phyloP scores from a whole-genome alignment of 1,140 invertebrate genomes.

The Metopolophium dirhodum region DNA sequence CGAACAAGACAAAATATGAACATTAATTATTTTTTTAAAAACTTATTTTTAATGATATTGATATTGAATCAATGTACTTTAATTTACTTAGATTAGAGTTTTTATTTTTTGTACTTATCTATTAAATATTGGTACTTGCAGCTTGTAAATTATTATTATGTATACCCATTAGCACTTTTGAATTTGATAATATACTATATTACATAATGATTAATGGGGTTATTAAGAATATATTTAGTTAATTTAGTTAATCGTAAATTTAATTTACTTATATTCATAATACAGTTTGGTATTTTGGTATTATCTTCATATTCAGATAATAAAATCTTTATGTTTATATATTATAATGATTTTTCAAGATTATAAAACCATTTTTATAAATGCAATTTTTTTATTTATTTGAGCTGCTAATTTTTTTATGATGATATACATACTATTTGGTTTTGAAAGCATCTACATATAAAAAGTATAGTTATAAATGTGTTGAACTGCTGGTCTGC shows the following conservation, averaged over 20 bases:
- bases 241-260: not conserved
- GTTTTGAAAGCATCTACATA: too few species aligned
- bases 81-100: conserved; percentile 22
- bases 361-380: conserved; percentile 1
- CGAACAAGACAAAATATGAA: not conserved
- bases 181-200: not conserved
- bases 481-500: too few species aligned
- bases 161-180: not conserved
- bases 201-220: not conserved
- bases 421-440: too few species aligned
- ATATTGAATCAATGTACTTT: not conserved
- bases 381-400: not conserved
- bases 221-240: not conserved
- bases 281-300: not conserved
- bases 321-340: conserved; percentile 1
- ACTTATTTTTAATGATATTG: not conserved
- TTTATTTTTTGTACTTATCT: not conserved
- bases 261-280: not conserved
- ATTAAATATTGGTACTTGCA: not conserved
- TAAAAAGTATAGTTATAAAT: too few species aligned
- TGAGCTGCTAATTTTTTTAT: too few species aligned
- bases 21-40: conserved; percentile 9
- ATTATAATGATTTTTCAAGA: not conserved
- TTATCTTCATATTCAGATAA: not conserved
- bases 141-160: not conserved